Conservation (phyloP, 2,888 invertebrate genomes). For the Tubulanus polymorphus region DNA sequence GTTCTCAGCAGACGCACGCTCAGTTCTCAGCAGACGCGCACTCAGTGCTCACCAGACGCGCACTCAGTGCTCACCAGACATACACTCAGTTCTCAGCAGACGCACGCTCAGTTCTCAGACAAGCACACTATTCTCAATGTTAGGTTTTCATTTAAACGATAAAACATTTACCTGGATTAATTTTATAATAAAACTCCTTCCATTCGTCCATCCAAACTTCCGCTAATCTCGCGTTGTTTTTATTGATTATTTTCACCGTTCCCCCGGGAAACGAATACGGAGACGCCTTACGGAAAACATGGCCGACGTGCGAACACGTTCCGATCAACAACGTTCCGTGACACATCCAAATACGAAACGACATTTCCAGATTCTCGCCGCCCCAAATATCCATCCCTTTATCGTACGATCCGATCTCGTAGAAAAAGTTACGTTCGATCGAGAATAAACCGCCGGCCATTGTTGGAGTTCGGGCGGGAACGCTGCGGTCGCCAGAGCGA, state of each 20-base stretch:
- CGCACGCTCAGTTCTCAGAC: no score
- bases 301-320: slow-evolving; percentile 35
- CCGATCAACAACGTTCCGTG: slow-evolving; percentile 31
- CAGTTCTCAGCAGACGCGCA: no score
- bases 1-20: no score
- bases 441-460: slow-evolving; percentile 98
- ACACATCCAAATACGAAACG: slow-evolving; percentile 61
- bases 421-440: slow-evolving; percentile 94
- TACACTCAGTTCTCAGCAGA: no score
- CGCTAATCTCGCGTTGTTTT: slow-evolving; percentile 94
- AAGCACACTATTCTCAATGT: no score
- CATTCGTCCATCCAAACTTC: slow-evolving; percentile 99
- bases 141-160: no score
- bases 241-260: slow-evolving; percentile 76
- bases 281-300: slow-evolving; percentile 58
- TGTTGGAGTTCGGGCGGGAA: slow-evolving; percentile 87
- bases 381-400: slow-evolving; percentile 99
- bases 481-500: slow-evolving; percentile 85
- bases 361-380: slow-evolving; percentile 92
- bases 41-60: no score
- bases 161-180: slow-evolving; percentile 48
- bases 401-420: slow-evolving; percentile 96
- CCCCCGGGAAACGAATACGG: slow-evolving; percentile 98
- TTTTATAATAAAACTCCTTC: slow-evolving; percentile 63
- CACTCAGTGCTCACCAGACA: no score